These are phyloP conservation scores for Metridium senile DNA, from an alignment of 92 coral and sea anemone species.

Conservation along the genomic window DNA sequence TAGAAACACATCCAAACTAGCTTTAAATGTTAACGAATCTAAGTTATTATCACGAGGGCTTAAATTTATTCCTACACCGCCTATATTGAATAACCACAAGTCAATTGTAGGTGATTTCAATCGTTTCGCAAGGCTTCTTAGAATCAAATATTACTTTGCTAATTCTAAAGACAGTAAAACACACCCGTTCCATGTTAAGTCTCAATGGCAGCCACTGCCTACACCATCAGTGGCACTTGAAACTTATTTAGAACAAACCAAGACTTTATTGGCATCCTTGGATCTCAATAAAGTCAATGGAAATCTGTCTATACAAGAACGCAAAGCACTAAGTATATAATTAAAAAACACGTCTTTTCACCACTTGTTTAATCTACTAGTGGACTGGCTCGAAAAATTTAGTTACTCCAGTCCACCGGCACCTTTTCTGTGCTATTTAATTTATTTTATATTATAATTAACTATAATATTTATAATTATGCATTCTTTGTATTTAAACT, in stretches of 20 bases:
- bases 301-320: not conserved
- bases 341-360: too few species aligned
- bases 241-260: conserved; percentile 22
- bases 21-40: conserved; percentile 6
- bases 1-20: conserved; percentile 6
- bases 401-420: too few species aligned
- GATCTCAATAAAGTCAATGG: not conserved
- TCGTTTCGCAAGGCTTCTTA: conserved; percentile 29
- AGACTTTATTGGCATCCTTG: not conserved
- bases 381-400: too few species aligned
- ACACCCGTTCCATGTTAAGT: conserved; percentile 51
- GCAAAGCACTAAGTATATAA: too few species aligned
- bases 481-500: too few species aligned
- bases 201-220: conserved; percentile 53
- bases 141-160: conserved; percentile 14
- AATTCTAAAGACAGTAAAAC: conserved; percentile 25
- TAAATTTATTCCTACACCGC: conserved; percentile 33
- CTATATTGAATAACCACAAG: not conserved
- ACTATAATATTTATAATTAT: too few species aligned
- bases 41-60: conserved; percentile 17
- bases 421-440: too few species aligned
- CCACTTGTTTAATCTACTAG: too few species aligned
- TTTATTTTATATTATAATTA: too few species aligned
- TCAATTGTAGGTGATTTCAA: conserved; percentile 23
- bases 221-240: conserved; percentile 44